A percentile compares a stretch with the other conserved stretches of the same genome.
Evolutionary conservation across 2,113 vertebrate species (phyloP).

Genomic region (Megaptera novaeangliae): DNA sequence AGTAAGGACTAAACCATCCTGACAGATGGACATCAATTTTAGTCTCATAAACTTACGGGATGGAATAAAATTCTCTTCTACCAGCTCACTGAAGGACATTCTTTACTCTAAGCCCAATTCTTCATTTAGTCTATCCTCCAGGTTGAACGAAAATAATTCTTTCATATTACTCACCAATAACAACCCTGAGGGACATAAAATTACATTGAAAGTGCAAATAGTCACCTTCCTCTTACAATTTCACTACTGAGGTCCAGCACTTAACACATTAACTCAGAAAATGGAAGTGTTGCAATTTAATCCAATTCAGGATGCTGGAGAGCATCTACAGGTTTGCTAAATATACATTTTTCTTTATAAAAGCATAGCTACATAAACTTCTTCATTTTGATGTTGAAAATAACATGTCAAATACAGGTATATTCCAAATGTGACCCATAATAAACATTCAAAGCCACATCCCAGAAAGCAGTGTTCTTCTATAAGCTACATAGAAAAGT

Average conservation of each 20-base stretch:
- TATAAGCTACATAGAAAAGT: not conserved
- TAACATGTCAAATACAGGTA: not conserved
- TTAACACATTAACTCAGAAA: not conserved
- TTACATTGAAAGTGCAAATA: not conserved
- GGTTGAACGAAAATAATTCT: not conserved
- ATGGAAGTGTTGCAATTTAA: not conserved
- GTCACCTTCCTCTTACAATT: not conserved
- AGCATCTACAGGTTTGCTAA: not conserved
- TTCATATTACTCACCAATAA: not conserved
- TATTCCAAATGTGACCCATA: not conserved
- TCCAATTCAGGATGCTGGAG: not conserved
- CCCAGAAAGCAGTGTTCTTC: not conserved
- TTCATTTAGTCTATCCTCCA: not conserved
- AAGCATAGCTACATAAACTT: not conserved
- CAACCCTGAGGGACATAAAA: not conserved
- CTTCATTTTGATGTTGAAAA: constrained; percentile 18
- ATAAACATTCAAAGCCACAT: not conserved
- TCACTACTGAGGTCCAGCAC: not conserved
- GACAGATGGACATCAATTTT: not conserved
- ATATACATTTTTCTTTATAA: not conserved
- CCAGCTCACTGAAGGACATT: not conserved
- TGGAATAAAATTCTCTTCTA: not conserved
- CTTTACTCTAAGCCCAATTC: not conserved
- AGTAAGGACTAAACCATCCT: not conserved
- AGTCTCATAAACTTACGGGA: not conserved